phyloP scores from a whole-genome alignment of 2,888 invertebrate species.

The Macrosiphum euphorbiae region DNA sequence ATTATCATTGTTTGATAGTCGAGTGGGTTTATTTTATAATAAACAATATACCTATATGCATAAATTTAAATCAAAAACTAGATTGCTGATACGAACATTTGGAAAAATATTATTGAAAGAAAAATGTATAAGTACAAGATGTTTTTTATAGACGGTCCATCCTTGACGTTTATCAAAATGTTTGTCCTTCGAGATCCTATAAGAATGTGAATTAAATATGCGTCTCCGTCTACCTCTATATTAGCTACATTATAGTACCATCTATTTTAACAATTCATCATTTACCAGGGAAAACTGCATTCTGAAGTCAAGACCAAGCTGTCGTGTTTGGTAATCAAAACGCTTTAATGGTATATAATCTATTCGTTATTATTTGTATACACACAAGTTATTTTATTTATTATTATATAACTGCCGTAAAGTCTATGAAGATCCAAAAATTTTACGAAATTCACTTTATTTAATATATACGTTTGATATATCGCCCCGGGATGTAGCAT shows the following conservation, averaged over 20 bases:
- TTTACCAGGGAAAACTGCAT: constrained; percentile 56
- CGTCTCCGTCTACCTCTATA: not conserved
- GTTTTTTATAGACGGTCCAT: constrained; percentile 1
- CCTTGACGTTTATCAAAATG: constrained; percentile 53
- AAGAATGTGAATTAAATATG: constrained; percentile 8
- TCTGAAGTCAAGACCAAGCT: constrained; percentile 47
- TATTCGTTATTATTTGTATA: not conserved
- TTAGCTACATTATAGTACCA: not conserved
- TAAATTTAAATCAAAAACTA: constrained; percentile 28
- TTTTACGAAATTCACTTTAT: constrained; percentile 21
- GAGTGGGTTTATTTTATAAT: constrained; percentile 20
- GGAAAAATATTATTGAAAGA: not conserved
- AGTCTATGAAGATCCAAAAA: not conserved
- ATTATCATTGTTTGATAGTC: constrained; percentile 15
- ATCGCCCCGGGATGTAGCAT: not conserved
- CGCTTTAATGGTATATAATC: not conserved
- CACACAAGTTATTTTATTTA: not conserved
- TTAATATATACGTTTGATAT: not conserved
- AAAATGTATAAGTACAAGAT: not conserved
- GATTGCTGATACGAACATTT: not conserved
- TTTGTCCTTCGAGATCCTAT: constrained; percentile 39
- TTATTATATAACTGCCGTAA: not conserved
- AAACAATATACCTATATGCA: not conserved
- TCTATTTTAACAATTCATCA: constrained; percentile 42
- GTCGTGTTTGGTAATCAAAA: not conserved